Conservation (phyloP, 37 sponge, comb jelly and placozoan species). For the Beroe forskalii region DNA sequence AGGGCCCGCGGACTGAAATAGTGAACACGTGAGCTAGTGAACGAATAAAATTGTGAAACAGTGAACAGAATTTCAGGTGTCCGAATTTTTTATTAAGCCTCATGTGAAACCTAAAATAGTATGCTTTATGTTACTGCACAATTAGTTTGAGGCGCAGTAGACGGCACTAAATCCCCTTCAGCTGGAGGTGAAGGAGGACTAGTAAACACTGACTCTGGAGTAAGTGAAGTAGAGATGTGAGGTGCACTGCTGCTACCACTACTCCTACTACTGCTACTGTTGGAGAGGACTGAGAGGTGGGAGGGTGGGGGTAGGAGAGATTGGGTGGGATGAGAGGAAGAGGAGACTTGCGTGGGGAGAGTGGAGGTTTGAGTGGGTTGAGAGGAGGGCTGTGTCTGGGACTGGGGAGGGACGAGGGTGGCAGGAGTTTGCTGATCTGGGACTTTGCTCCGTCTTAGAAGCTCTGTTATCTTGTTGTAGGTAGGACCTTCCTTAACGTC, state of each 20-base stretch:
- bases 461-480: conserved; percentile 32
- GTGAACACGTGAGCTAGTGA: no score
- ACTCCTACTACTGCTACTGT: not conserved
- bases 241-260: not conserved
- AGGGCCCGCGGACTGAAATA: no score
- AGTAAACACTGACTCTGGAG: not conserved
- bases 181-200: not conserved
- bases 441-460: conserved; percentile 1
- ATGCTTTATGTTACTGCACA: no score
- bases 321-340: not conserved
- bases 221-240: not conserved
- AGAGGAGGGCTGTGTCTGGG: not conserved
- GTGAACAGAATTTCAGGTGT: no score
- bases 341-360: not conserved
- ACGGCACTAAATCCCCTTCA: no score
- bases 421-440: not conserved
- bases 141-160: no score
- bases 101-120: no score
- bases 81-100: no score
- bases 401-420: not conserved
- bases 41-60: no score
- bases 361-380: not conserved
- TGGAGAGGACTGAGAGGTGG: not conserved
- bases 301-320: not conserved
- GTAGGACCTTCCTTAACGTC: conserved; percentile 37